Conservation (phyloP, 2,113 vertebrate species). For the Anser cygnoides region DNA sequence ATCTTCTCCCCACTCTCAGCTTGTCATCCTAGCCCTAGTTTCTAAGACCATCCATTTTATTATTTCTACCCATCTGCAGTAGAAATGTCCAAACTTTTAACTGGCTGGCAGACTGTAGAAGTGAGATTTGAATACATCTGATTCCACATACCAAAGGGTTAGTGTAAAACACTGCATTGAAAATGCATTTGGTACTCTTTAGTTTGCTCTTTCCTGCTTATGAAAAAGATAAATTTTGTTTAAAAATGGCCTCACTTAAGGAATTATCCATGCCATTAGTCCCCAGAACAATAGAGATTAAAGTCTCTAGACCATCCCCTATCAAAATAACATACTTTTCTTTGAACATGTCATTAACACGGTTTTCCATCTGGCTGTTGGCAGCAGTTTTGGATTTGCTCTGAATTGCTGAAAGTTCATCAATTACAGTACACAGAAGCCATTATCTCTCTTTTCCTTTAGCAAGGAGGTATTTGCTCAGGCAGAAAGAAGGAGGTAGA, state of each 20-base stretch:
- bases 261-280: slow-evolving; percentile 67
- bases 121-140: slow-evolving; percentile 40
- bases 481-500: slow-evolving; percentile 31
- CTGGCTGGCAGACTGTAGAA: background rate
- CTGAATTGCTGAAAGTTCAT: slow-evolving; percentile 70
- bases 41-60: background rate
- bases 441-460: slow-evolving; percentile 59
- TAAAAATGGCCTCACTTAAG: slow-evolving; percentile 64
- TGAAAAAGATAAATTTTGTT: slow-evolving; percentile 70
- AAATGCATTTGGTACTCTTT: slow-evolving; percentile 61
- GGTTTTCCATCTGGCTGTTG: slow-evolving; percentile 71
- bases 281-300: slow-evolving; percentile 67
- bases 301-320: slow-evolving; percentile 61
- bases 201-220: slow-evolving; percentile 49
- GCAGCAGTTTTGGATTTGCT: slow-evolving; percentile 62
- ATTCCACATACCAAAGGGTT: slow-evolving; percentile 30
- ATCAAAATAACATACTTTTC: slow-evolving; percentile 69
- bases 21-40: background rate
- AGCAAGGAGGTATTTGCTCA: slow-evolving; percentile 31
- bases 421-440: slow-evolving; percentile 72
- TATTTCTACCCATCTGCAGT: background rate
- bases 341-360: slow-evolving; percentile 76
- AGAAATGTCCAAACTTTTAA: slow-evolving; percentile 4
- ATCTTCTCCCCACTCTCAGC: background rate
- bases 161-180: slow-evolving; percentile 21